Evolutionary conservation across 2,797 vertebrate genomes (phyloP).

Genomic region (Pseudochromis fuscus): DNA sequence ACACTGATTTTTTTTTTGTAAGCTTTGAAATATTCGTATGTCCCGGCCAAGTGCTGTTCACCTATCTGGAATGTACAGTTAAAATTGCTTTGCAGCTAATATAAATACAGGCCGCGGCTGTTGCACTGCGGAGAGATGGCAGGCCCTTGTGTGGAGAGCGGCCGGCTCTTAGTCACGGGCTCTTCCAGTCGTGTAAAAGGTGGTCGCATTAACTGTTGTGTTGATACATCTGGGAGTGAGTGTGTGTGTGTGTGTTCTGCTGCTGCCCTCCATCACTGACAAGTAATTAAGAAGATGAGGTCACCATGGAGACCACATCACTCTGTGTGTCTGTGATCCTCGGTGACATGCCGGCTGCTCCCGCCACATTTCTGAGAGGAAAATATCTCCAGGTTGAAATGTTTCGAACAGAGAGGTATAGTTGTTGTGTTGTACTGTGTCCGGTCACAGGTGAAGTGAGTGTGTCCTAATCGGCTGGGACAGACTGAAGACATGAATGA

Average conservation of each 20-base stretch:
- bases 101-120: slow-evolving; percentile 78
- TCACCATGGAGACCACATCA: slow-evolving; percentile 30
- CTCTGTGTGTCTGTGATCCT: slow-evolving; percentile 19
- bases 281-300: slow-evolving; percentile 65
- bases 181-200: slow-evolving; percentile 41
- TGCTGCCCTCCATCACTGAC: slow-evolving; percentile 65
- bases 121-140: slow-evolving; percentile 66
- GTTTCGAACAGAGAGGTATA: too few species aligned
- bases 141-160: slow-evolving; percentile 56
- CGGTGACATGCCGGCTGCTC: slow-evolving; percentile 31
- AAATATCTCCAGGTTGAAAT: too few species aligned
- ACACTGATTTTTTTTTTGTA: slow-evolving; percentile 72
- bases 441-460: too few species aligned
- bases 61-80: slow-evolving; percentile 87
- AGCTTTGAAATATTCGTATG: slow-evolving; percentile 79
- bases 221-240: slow-evolving; percentile 49
- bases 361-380: background rate
- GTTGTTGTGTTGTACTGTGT: too few species aligned
- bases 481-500: too few species aligned
- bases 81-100: slow-evolving; percentile 80
- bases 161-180: slow-evolving; percentile 56
- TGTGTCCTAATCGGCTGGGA: too few species aligned
- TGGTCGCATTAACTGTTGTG: slow-evolving; percentile 42
- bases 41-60: slow-evolving; percentile 80
- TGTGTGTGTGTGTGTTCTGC: slow-evolving; percentile 57